Evolutionary conservation across 2,888 invertebrate genomes (phyloP).

Genomic region (Drosophila atripex): DNA sequence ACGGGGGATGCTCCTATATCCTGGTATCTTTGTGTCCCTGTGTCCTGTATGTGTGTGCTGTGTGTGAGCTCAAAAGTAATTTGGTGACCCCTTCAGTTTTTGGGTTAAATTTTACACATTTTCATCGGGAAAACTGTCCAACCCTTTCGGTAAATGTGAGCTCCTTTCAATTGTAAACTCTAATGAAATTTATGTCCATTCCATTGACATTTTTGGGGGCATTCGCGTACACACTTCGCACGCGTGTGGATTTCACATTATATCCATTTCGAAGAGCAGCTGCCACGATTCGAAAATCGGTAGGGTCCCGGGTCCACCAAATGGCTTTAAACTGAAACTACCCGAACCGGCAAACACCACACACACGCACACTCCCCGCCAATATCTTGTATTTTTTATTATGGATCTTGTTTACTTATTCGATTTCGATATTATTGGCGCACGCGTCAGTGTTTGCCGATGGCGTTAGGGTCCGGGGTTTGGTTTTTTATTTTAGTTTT

Average conservation of each 20-base stretch:
- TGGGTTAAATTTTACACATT: constrained; percentile 67
- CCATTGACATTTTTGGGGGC: constrained; percentile 51
- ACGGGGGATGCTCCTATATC: constrained; percentile 3
- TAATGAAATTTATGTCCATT: constrained; percentile 38
- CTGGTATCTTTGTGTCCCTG: neutral
- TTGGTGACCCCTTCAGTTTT: constrained; percentile 54
- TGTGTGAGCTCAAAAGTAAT: constrained; percentile 50
- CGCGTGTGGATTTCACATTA: constrained; percentile 75
- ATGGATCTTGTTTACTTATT: constrained; percentile 68
- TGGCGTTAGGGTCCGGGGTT: constrained; percentile 46
- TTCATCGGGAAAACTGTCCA: constrained; percentile 54
- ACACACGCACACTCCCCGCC: constrained; percentile 10
- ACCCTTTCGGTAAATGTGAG: constrained; percentile 42
- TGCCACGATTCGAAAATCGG: constrained; percentile 29
- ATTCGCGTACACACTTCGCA: constrained; percentile 65
- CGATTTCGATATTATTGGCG: constrained; percentile 74
- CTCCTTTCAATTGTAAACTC: constrained; percentile 25
- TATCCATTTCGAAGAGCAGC: constrained; percentile 30
- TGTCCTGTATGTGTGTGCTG: constrained; percentile 32
- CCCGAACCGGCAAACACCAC: constrained; percentile 1
- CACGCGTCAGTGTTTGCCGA: constrained; percentile 57
- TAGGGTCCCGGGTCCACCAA: constrained; percentile 14
- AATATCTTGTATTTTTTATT: constrained; percentile 51
- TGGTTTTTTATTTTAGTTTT: constrained; percentile 15
- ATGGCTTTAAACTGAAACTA: too few species aligned